Evolutionary conservation across 2,797 vertebrate species (phyloP).

Genomic region (Euphonia xanthogaster): DNA sequence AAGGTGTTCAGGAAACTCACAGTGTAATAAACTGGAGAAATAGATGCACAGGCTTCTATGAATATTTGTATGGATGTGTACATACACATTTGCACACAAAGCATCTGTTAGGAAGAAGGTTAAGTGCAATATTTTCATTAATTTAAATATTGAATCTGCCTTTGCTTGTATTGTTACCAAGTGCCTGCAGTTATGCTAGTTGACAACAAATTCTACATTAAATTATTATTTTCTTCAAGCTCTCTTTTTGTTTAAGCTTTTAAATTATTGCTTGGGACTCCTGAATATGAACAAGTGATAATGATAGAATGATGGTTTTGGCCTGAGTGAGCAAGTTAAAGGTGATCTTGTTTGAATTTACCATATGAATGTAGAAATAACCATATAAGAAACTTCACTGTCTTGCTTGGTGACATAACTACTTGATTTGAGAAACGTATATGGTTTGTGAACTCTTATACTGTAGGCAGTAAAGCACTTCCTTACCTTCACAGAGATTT

Average conservation of each 20-base stretch:
- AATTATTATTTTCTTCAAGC: neutral
- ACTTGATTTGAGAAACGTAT: neutral
- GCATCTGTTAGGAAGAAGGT: neutral
- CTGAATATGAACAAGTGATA: neutral
- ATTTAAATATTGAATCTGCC: neutral
- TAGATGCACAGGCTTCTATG: accelerated
- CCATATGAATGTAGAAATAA: neutral
- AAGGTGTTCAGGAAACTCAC: neutral
- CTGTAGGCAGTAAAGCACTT: neutral
- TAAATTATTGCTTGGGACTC: neutral
- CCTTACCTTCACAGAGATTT: neutral
- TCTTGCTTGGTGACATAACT: neutral
- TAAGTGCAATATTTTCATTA: neutral
- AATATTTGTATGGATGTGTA: neutral
- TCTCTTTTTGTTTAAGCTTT: neutral
- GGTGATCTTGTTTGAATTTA: neutral
- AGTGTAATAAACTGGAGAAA: neutral
- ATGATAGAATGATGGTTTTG: neutral
- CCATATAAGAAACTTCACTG: neutral
- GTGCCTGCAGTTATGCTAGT: neutral
- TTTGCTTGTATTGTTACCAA: neutral
- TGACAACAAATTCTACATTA: neutral
- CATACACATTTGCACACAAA: neutral
- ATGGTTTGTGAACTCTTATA: neutral
- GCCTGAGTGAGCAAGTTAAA: neutral